These are phyloP conservation scores for Conus betulinus DNA, from an alignment of 1,140 invertebrate genomes.

Conservation along the genomic window DNA sequence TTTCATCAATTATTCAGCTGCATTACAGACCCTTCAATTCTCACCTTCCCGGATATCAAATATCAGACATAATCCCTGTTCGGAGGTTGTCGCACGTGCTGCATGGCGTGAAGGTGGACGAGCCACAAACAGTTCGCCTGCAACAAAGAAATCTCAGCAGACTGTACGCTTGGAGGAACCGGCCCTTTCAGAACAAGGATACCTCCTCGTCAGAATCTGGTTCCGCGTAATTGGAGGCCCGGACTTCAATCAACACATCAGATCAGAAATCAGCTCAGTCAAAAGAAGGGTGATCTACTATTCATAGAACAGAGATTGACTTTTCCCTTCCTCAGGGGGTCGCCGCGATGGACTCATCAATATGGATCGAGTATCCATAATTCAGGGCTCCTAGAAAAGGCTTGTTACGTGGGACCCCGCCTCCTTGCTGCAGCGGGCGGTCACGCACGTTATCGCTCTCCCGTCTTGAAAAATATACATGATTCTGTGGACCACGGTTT, in stretches of 20 bases:
- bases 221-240: neutral
- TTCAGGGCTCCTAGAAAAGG: neutral
- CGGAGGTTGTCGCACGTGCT: no score
- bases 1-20: neutral
- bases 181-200: no score
- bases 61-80: neutral
- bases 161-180: no score
- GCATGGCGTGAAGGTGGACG: no score
- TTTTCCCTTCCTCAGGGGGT: neutral
- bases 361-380: neutral
- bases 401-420: neutral
- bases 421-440: neutral
- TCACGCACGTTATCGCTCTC: neutral
- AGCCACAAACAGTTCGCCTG: no score
- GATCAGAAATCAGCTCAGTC: neutral
- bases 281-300: neutral
- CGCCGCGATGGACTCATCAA: neutral
- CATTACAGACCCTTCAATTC: neutral
- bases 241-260: neutral
- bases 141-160: no score
- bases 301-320: neutral
- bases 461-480: neutral
- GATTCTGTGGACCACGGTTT: neutral
- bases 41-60: neutral
- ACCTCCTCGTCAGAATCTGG: neutral